These are phyloP conservation scores for Phallusia fumigata DNA, from an alignment of 23 tunicate genomes.

Conservation along the genomic window DNA sequence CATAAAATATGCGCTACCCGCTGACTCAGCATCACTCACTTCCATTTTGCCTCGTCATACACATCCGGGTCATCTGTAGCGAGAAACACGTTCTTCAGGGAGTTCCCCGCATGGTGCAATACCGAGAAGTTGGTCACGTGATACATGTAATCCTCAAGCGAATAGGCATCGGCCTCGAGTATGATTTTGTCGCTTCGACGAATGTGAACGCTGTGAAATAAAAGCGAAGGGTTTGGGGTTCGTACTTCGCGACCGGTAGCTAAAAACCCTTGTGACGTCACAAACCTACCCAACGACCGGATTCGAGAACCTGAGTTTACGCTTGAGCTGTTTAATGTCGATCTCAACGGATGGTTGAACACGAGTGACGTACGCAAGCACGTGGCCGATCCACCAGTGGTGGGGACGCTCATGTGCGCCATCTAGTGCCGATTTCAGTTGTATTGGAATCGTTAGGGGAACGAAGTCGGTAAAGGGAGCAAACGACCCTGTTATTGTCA, in stretches of 20 bases:
- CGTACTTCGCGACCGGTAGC: too few species aligned
- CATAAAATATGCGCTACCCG: too few species aligned
- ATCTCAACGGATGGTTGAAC: not conserved
- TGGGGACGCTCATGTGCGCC: not conserved
- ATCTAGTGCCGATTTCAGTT: not conserved
- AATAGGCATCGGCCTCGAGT: not conserved
- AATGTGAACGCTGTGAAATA: not conserved
- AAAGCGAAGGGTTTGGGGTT: too few species aligned
- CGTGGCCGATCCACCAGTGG: constrained; percentile 11
- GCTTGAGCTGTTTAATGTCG: not conserved
- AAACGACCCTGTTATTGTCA: not conserved
- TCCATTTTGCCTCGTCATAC: not conserved
- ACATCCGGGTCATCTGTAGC: constrained; percentile 1
- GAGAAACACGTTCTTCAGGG: not conserved
- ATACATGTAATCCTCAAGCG: not conserved
- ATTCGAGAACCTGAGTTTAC: not conserved
- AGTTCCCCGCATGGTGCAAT: not conserved
- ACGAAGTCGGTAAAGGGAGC: not conserved
- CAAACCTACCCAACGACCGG: not conserved
- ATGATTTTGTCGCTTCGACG: not conserved
- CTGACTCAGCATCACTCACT: not conserved
- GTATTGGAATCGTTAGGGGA: not conserved
- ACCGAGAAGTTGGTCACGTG: not conserved
- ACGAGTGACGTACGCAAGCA: constrained; percentile 8
- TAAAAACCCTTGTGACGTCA: not conserved